Percentiles rank a stretch among this genome's conserved stretches.
Evolutionary conservation across 2,888 invertebrate species (phyloP).

Genomic region (Nipponacmea schrenckii): DNA sequence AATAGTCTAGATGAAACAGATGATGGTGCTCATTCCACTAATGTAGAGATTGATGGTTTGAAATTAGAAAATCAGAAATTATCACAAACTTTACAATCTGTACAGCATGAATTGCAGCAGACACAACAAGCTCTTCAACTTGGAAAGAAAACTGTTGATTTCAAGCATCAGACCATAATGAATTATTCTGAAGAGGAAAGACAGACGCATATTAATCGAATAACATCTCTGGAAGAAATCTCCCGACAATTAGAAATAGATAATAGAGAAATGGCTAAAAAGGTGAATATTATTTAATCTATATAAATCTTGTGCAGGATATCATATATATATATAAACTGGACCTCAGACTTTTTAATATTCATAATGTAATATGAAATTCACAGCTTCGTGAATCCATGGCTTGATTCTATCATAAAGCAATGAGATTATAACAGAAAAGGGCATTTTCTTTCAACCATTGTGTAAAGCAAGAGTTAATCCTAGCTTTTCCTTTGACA

Average conservation of each 20-base stretch:
- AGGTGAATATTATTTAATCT: constrained; percentile 36
- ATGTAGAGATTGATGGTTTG: too few species aligned
- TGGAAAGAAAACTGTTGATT: constrained; percentile 37
- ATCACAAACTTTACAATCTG: not conserved
- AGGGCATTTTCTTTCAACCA: too few species aligned
- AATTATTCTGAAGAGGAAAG: constrained; percentile 44
- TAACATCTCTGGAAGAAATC: constrained; percentile 43
- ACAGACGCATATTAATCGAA: constrained; percentile 48
- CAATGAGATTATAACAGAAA: too few species aligned
- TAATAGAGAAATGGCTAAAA: constrained; percentile 53
- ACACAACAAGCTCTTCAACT: not conserved
- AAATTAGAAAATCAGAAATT: not conserved
- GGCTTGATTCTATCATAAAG: too few species aligned
- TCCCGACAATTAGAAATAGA: constrained; percentile 52
- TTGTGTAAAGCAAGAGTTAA: too few species aligned
- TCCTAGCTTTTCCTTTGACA: too few species aligned
- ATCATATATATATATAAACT: too few species aligned
- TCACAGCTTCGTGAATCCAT: too few species aligned
- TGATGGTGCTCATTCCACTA: too few species aligned
- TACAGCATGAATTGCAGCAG: constrained; percentile 19
- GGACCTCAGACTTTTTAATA: too few species aligned
- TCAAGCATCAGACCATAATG: constrained; percentile 33
- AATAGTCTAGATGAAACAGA: not conserved
- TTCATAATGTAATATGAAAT: too few species aligned
- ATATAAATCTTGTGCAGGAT: too few species aligned